These are phyloP conservation scores for Delphinus delphis DNA, from an alignment of 2,113 vertebrate species.

Conservation along the genomic window DNA sequence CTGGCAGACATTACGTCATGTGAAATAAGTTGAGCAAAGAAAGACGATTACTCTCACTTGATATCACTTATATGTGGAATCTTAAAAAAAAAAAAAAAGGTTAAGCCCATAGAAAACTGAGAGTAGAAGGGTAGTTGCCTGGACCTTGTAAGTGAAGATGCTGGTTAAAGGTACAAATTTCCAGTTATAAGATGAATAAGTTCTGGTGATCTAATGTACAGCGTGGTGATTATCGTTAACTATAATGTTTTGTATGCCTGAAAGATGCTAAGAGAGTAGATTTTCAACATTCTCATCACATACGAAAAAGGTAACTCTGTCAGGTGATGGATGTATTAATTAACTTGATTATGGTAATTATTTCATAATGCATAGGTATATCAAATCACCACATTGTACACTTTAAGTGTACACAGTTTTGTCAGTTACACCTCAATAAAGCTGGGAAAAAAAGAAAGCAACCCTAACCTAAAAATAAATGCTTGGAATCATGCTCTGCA, in stretches of 20 bases:
- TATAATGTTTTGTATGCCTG: fast-evolving
- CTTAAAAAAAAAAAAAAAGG: neutral
- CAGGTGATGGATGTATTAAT: neutral
- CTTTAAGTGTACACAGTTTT: neutral
- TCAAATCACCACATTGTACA: neutral
- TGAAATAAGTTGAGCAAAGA: neutral
- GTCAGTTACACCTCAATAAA: neutral
- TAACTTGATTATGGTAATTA: neutral
- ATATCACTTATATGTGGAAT: neutral
- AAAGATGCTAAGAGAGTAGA: neutral
- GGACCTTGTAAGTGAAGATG: neutral
- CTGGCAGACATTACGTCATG: neutral
- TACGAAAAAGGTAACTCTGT: neutral
- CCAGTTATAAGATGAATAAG: too few species aligned
- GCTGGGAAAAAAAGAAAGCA: neutral
- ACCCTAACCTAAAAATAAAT: fast-evolving
- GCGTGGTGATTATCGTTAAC: fast-evolving
- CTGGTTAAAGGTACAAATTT: neutral
- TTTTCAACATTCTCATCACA: neutral
- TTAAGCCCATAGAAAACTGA: neutral
- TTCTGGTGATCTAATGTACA: too few species aligned
- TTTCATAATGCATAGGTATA: neutral
- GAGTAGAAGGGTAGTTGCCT: fast-evolving
- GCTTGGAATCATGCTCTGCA: too few species aligned
- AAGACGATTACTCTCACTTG: neutral